Conservation (phyloP, 2,888 invertebrate species). For the Anodontia alba region DNA sequence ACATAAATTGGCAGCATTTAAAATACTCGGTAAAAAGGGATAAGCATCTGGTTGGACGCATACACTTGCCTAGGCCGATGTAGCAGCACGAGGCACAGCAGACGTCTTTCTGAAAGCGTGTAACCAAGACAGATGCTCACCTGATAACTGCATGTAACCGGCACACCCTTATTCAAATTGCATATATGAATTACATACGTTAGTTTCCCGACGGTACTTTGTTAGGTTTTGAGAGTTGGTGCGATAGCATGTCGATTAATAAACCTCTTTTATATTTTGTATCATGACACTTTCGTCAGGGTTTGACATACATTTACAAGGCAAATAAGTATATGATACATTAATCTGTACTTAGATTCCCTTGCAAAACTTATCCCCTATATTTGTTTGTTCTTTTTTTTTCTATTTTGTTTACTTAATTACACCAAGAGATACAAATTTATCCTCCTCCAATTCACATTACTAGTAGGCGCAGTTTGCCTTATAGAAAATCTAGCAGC, state of each 20-base stretch:
- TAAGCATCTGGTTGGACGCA: constrained; percentile 71
- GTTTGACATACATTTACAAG: background rate
- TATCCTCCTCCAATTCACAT: no score
- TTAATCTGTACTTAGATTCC: background rate
- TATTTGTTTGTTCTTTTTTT: no score
- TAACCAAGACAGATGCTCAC: constrained; percentile 53
- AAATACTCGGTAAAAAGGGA: constrained; percentile 59
- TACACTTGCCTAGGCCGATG: constrained; percentile 54
- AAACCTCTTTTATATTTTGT: background rate
- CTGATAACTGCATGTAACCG: constrained; percentile 50
- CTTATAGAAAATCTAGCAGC: background rate
- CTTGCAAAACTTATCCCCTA: background rate
- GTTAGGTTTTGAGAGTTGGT: background rate
- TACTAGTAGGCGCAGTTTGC: background rate
- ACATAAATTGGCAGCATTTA: constrained; percentile 72
- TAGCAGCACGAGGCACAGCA: constrained; percentile 63
- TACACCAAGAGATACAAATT: no score
- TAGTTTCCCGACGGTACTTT: background rate
- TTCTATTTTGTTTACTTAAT: no score
- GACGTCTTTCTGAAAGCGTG: constrained; percentile 46
- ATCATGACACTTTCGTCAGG: background rate
- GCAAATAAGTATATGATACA: background rate
- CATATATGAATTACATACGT: background rate
- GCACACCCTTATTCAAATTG: no score
- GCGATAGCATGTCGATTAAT: background rate